A percentile compares a stretch with the other conserved stretches of the same genome.
phyloP scores from a whole-genome alignment of 2,888 invertebrate genomes.

The Sphecodes monilicornis region DNA sequence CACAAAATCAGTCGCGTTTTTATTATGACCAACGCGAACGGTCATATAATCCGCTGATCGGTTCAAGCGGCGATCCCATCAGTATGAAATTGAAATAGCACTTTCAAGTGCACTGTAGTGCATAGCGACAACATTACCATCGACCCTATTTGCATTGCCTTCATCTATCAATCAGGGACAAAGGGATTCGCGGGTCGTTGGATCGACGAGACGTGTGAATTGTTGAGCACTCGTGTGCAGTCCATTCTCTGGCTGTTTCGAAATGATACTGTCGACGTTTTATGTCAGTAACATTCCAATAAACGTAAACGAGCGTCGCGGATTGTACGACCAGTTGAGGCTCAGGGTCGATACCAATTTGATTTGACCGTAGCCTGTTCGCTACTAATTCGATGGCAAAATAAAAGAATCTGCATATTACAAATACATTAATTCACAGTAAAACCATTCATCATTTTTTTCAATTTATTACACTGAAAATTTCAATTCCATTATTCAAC shows the following conservation, averaged over 20 bases:
- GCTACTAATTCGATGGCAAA: neutral
- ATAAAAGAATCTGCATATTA: neutral
- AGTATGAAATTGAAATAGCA: conserved; percentile 72
- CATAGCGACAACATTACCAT: conserved; percentile 62
- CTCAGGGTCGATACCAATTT: neutral
- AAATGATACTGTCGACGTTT: conserved; percentile 46
- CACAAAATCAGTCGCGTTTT: neutral
- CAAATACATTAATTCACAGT: neutral
- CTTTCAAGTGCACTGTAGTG: conserved; percentile 64
- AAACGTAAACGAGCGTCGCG: conserved; percentile 41
- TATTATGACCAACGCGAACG: neutral
- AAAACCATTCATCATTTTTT: neutral
- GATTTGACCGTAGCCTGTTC: conserved; percentile 21
- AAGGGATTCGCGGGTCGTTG: conserved; percentile 73
- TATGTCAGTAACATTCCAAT: conserved; percentile 52
- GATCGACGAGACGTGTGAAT: conserved; percentile 66
- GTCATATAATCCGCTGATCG: conserved; percentile 41
- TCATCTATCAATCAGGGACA: conserved; percentile 77
- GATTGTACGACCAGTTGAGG: neutral
- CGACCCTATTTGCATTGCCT: conserved; percentile 63
- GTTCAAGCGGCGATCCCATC: conserved; percentile 57
- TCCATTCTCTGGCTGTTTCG: conserved; percentile 38
- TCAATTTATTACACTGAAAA: neutral
- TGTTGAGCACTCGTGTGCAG: conserved; percentile 30
- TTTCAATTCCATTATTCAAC: neutral